Base-by-base conservation (phyloP, 2,888 invertebrate genomes). In the Drosophila glabriapex region DNA sequence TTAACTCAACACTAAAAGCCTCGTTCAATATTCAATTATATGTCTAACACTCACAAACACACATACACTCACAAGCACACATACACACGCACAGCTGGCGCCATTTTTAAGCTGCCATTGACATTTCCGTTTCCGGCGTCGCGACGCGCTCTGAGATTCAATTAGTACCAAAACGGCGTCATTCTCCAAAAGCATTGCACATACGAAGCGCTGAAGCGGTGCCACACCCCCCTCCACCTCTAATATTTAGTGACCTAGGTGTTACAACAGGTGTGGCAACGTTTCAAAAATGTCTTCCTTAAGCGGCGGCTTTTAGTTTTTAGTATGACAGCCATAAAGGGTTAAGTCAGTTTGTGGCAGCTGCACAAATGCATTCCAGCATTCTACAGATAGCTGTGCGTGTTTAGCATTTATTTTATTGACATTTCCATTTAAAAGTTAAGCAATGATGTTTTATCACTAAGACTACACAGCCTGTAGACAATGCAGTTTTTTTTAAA, bases 21-120 rank as follows among this genome's bases (percentile, higher is more conserved):
- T 89, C 81, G 87, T 90, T 86, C 91, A 85, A 86, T 86, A 86
- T 90, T 86, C 84, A 86, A 90, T 86, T 90, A 86, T 71, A 80
- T 71, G 69, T 73, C 75, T 66, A 74, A 73, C 80, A 63, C 62
- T 52, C 64, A 46, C 60, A 68, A 52, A 43, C 63, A 49, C 68
- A 54, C 58, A 56, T 43, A 59, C 59, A n/a, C 50, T 50, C 50
- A 49, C 19, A 43, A 50, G 29, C 56, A 19, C 50, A 46, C 37
- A 49, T 10, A 49, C 53, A 35, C 46, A 54, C 31, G 14, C 10
- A 46, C 37, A 66, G 69, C 54, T 61, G 85, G 54, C 80, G 72
- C 80, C 83, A 79, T 88, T 90, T 85, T 85, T 88, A 76, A 90
- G 81, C 84, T 83, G 90, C 80, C 89, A 83, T 86, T 90, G 86